Conservation (phyloP, 2,888 invertebrate genomes). For the Gandaritis pyraliata region DNA sequence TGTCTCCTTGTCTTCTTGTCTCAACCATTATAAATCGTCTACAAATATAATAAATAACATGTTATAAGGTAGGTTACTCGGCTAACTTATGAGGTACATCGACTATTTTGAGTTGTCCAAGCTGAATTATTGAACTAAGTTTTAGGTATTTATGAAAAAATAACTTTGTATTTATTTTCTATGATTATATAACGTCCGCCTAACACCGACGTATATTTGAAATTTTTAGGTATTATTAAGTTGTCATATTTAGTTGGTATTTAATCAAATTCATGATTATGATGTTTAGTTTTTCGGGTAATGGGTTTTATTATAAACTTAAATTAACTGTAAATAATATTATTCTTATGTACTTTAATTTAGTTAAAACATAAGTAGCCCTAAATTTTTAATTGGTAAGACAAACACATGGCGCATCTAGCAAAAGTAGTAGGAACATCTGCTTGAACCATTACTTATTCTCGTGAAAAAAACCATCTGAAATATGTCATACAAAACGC, state of each 20-base stretch:
- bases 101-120: conserved; percentile 3
- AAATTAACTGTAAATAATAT: conserved; percentile 42
- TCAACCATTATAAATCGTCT: not conserved
- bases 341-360: conserved; percentile 30
- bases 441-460: too few species aligned
- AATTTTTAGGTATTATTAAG: conserved; percentile 41
- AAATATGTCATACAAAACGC: not conserved
- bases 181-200: conserved; percentile 57
- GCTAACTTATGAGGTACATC: not conserved
- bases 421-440: not conserved
- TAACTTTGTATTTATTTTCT: conserved; percentile 23
- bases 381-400: conserved; percentile 1
- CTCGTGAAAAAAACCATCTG: too few species aligned
- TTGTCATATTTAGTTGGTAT: conserved; percentile 24
- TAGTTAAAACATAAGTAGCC: conserved; percentile 24
- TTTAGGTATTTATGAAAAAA: conserved; percentile 8
- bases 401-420: conserved; percentile 1
- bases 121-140: not conserved
- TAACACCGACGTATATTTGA: conserved; percentile 63
- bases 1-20: not conserved
- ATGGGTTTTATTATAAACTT: conserved; percentile 45
- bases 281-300: conserved; percentile 43
- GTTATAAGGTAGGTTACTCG: not conserved
- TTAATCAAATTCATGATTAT: conserved; percentile 8
- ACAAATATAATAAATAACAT: too few species aligned